Evolutionary conservation across 1,140 invertebrate genomes (phyloP), one percentile per base, ranked within the genome.

Genomic region (Theocolax elegans): DNA sequence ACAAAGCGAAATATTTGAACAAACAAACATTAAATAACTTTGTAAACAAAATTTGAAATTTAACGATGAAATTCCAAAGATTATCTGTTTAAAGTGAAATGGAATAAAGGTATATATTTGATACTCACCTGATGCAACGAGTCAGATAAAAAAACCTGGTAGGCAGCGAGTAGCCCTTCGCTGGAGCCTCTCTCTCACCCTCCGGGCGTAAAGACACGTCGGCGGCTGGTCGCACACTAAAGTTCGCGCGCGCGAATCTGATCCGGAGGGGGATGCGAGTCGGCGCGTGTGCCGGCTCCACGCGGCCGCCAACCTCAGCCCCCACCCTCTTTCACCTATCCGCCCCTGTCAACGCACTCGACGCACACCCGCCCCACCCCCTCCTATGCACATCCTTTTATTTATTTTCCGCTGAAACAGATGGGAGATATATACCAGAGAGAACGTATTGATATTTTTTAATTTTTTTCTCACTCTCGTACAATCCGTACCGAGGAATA

Each of bases 191-290:
- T 15, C 58, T 29, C 23, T 35, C 31, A 58, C 1, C 58, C 51
- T 21, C 53, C 23, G 53, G 38, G 19, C 44, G 40, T 59, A 67
- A 67, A 19, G 65, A 58, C 67, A 46, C 49, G 17, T 70, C 59
- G 60, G 40, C 67, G 60, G 67, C 53, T 70, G 62, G 40, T 70
- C 67, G 67, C 67, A 42, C 60, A 70, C 67, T 70, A 60, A 70
- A 48, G 31, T 49, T 31, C 46, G 49, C 67, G 48, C 67, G 67
- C 67, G 46, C 67, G 48, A 62, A 54, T 46, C 60, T 51, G 17
- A 27, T 51, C 60, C 40, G 23, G 38, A 46, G 23, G 10, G 38
- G 12, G 25, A 60, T 3, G 35, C 8, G 38, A 27, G 38, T 8
- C n/a, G 31, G 38, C 15, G 25, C 7, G 67, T 42, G 27, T 56